Percentiles rank a stretch among this genome's conserved stretches.
These are phyloP conservation scores for Bradypus variegatus DNA, from an alignment of 2,797 vertebrate genomes.

Conservation along the genomic window DNA sequence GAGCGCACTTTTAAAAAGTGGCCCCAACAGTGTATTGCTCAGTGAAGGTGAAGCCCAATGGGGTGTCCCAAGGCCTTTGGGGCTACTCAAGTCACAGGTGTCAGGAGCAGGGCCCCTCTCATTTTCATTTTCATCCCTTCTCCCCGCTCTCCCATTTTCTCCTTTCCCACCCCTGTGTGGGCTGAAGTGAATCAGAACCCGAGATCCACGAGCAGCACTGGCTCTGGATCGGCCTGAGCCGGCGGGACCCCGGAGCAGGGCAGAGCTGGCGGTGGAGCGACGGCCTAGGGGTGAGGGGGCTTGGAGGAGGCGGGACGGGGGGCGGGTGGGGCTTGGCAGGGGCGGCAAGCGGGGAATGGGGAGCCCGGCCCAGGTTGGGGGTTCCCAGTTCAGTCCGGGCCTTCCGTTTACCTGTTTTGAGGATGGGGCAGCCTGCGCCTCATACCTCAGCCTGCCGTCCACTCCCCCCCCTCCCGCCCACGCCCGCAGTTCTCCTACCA, in stretches of 20 bases:
- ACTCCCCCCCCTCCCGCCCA: background rate
- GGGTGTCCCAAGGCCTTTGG: background rate
- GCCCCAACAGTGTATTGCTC: background rate
- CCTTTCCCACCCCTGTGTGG: background rate
- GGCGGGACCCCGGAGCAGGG: slow-evolving; percentile 82
- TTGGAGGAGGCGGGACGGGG: too few species aligned
- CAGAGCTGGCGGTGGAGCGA: slow-evolving; percentile 96
- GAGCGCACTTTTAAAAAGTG: background rate
- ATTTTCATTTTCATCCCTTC: background rate
- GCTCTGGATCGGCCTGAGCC: slow-evolving; percentile 97
- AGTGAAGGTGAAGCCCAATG: background rate
- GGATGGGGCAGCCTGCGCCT: background rate
- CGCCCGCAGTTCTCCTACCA: slow-evolving; percentile 85
- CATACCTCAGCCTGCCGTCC: background rate
- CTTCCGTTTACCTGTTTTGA: background rate
- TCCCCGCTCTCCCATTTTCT: background rate
- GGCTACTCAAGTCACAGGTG: background rate
- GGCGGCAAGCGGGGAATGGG: too few species aligned
- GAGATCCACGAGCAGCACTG: slow-evolving; percentile 94
- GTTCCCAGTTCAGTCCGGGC: background rate
- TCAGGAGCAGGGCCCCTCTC: background rate
- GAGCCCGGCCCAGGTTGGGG: background rate
- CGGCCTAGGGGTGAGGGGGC: slow-evolving; percentile 82
- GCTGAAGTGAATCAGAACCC: slow-evolving; percentile 76
- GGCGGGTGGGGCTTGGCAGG: background rate